Percentiles rank a stretch among this genome's conserved stretches.
These are phyloP conservation scores for Idris sp. DNA, from an alignment of 1,140 invertebrate genomes.

Conservation along the genomic window DNA sequence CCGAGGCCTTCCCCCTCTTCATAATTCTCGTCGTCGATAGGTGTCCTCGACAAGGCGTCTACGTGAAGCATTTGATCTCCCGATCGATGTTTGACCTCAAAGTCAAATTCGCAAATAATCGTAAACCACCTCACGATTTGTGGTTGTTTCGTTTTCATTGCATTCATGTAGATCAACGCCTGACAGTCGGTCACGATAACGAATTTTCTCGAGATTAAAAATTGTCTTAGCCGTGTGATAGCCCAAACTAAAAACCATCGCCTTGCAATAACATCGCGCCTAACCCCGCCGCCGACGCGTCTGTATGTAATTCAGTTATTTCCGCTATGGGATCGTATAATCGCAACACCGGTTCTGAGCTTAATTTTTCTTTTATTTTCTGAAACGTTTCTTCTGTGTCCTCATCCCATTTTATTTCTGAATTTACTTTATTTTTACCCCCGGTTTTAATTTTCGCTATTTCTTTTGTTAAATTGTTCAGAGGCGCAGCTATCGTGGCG, in stretches of 20 bases:
- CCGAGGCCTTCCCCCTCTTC: not conserved
- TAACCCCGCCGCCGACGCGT: too few species aligned
- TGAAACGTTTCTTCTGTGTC: not conserved
- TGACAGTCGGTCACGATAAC: slow-evolving; percentile 2
- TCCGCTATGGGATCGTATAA: too few species aligned
- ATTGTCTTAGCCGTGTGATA: not conserved
- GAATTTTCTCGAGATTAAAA: not conserved
- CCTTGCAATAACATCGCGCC: not conserved
- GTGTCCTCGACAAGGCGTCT: slow-evolving; percentile 66
- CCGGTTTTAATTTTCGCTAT: not conserved
- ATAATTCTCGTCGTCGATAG: not conserved
- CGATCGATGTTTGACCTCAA: slow-evolving; percentile 10
- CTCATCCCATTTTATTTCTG: not conserved
- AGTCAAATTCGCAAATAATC: slow-evolving; percentile 1
- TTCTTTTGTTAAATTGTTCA: not conserved
- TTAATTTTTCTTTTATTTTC: too few species aligned
- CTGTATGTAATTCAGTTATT: too few species aligned
- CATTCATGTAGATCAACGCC: not conserved
- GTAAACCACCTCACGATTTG: slow-evolving; percentile 11
- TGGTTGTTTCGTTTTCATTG: slow-evolving; percentile 8
- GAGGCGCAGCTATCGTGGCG: not conserved
- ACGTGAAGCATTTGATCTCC: slow-evolving; percentile 63
- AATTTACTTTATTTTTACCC: not conserved
- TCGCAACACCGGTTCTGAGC: too few species aligned
- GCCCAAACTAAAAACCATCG: not conserved